phyloP scores from a whole-genome alignment of 2,113 vertebrate genomes.

The Centrocercus urophasianus region DNA sequence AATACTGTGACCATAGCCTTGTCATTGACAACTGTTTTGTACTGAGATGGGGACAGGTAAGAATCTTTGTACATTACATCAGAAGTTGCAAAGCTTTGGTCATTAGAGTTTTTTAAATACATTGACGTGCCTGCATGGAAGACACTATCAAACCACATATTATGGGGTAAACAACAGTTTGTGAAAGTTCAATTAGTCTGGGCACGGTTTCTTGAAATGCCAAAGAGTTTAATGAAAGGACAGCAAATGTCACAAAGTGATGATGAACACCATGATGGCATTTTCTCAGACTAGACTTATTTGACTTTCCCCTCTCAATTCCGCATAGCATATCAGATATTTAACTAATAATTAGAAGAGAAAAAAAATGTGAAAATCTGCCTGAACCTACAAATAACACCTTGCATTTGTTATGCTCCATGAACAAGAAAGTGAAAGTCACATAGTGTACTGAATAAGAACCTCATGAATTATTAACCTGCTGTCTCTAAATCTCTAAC shows the following conservation, averaged over 20 bases:
- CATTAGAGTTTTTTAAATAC: neutral
- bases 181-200: conserved; percentile 26
- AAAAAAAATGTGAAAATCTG: neutral
- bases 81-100: neutral
- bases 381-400: neutral
- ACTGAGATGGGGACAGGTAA: neutral
- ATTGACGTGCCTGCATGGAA: neutral
- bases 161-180: conserved; percentile 6
- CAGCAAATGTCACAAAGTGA: conserved; percentile 39
- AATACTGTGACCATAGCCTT: neutral
- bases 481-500: conserved; percentile 1
- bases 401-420: neutral
- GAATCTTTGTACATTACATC: neutral
- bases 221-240: conserved; percentile 23
- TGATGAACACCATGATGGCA: conserved; percentile 17
- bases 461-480: conserved; percentile 44
- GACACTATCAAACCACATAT: neutral
- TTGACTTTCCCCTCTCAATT: neutral
- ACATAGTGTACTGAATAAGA: neutral
- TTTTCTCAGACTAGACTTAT: conserved; percentile 21
- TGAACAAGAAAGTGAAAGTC: conserved; percentile 34
- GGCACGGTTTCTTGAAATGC: conserved; percentile 33
- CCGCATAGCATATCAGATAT: neutral
- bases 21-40: neutral
- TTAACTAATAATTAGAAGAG: neutral